Evolutionary conservation across 2,797 vertebrate genomes (phyloP), one percentile per base, ranked within the genome.

Genomic region (Arrhamphus sclerolepis): DNA sequence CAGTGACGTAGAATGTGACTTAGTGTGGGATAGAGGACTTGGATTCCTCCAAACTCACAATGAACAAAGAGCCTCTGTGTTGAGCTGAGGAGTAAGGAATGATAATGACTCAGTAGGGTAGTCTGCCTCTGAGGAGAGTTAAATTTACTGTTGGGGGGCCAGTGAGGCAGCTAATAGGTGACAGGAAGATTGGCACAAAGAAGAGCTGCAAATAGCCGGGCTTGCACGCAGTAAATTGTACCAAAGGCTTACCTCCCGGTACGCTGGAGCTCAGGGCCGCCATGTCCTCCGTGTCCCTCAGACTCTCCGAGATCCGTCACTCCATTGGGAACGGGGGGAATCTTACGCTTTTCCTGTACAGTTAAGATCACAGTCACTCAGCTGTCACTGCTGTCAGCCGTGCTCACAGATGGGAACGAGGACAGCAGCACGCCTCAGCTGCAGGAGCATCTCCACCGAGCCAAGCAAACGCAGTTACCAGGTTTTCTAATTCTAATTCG

Each of bases 311-410:
- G 93, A 78, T 96, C 95, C 56, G 96, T 95, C 77, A 96, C 96
- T 75, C 97, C 98, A 21, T 98, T 99, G 71, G 97, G 96, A 66
- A 98, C 87, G 19, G 95, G 94, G 44, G 98, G 95, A 66, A 96
- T 91, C 92, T 99, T 99, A 39, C 98, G 93, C 72, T 98, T 99
- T 87, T 99, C 97, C 98, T 99, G 81, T 34, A 43, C n/a, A 21
- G 57, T 72, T 34, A 72, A 60, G 48, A 82, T 56, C 47, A 60
- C 50, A 50, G 66, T 63, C 62, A 84, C 34, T 80, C 60, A 70
- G 21, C 28, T 18, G 55, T 50, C 44, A 39, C 38, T 18, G 34
- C 31, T 10, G 31, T 34, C 31, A 34, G 34, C 34, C 34, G 13
- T 38, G 11, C 13, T 16, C 34, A 38, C 34, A 16, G 34, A 26